phyloP scores from a whole-genome alignment of 37 sponge, comb jelly and placozoan genomes.

The Spongia lamella region DNA sequence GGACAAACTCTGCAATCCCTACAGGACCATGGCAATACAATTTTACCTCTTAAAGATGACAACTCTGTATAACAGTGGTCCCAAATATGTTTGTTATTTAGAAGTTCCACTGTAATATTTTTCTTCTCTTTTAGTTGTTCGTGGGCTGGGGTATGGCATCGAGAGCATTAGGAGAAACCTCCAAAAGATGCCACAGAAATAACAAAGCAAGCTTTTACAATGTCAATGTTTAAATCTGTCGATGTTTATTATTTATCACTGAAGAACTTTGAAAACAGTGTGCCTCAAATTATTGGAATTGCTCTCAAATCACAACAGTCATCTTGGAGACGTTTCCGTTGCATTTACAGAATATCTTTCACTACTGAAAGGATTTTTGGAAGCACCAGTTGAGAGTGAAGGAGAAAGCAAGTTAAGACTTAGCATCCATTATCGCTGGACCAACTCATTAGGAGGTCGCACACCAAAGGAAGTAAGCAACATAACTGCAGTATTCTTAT shows the following conservation, averaged over 20 bases:
- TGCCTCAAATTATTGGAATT: slow-evolving; percentile 65
- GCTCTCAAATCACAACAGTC: slow-evolving; percentile 46
- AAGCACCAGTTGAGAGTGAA: slow-evolving; percentile 64
- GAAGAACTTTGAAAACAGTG: slow-evolving; percentile 67
- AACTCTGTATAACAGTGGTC: no score
- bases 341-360: slow-evolving; percentile 74
- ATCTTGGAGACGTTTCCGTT: slow-evolving; percentile 71
- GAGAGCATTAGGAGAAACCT: no score
- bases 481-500: background rate
- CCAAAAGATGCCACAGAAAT: no score
- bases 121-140: no score
- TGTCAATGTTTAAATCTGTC: background rate
- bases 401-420: slow-evolving; percentile 82
- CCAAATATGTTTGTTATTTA: no score
- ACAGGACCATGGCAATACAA: no score
- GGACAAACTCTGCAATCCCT: no score
- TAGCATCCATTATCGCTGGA: slow-evolving; percentile 77
- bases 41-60: no score
- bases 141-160: no score
- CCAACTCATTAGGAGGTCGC: slow-evolving; percentile 74
- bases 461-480: slow-evolving; percentile 51
- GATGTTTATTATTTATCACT: slow-evolving; percentile 3
- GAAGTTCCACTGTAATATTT: no score
- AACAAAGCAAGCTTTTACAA: background rate
- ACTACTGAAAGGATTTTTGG: slow-evolving; percentile 65